phyloP scores from a whole-genome alignment of 2,888 invertebrate genomes.

The Zaprionus bogoriensis region DNA sequence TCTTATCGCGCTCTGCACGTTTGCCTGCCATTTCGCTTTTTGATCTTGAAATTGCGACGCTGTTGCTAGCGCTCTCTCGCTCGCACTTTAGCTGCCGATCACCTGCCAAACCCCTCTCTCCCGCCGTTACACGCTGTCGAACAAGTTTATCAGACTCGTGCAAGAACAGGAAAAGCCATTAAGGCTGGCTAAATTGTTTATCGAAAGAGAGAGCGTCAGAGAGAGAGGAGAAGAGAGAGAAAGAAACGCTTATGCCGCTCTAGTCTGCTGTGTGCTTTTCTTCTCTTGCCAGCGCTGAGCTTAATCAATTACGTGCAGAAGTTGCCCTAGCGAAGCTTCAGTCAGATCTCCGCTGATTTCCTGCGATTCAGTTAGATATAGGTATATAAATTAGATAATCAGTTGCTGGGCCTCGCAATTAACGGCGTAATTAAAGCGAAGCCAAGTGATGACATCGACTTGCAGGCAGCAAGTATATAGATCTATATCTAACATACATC shows the following conservation, averaged over 20 bases:
- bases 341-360: not conserved
- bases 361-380: not conserved
- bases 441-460: not conserved
- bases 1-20: no score
- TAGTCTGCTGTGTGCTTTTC: not conserved
- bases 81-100: not conserved
- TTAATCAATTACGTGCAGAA: conserved; percentile 11
- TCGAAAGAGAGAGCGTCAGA: conserved; percentile 24
- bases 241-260: conserved; percentile 33
- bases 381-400: not conserved
- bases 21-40: conserved; percentile 71
- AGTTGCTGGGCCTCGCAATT: not conserved
- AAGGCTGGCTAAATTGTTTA: conserved; percentile 65
- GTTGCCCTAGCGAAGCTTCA: not conserved
- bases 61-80: conserved; percentile 13
- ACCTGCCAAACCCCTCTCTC: not conserved
- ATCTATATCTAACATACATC: not conserved
- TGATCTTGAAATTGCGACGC: conserved; percentile 66
- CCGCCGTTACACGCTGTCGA: conserved; percentile 31
- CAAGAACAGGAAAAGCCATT: conserved; percentile 62
- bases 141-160: conserved; percentile 68
- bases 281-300: conserved; percentile 22
- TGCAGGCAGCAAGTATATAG: not conserved
- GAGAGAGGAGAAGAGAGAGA: conserved; percentile 6
- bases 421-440: not conserved